phyloP scores from a whole-genome alignment of 2,113 vertebrate genomes.

The Ia io region DNA sequence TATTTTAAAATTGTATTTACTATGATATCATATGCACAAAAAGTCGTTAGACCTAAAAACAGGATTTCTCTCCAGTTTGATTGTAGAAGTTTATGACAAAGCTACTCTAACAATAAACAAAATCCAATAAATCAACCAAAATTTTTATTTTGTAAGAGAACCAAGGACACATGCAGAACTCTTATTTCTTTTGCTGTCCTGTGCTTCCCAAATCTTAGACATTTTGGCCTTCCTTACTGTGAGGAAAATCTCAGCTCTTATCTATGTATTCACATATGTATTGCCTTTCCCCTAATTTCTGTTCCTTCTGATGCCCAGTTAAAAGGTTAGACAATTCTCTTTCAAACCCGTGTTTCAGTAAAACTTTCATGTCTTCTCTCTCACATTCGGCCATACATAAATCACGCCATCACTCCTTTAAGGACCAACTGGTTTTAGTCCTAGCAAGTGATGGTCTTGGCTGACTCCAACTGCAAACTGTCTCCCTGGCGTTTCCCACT shows the following conservation, averaged over 20 bases:
- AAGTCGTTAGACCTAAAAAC: background rate
- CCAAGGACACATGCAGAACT: too few relatives aligned
- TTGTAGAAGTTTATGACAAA: background rate
- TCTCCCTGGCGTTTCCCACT: fast-evolving
- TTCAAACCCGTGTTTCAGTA: background rate
- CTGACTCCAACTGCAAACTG: too few relatives aligned
- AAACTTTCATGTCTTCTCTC: background rate
- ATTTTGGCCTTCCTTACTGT: background rate
- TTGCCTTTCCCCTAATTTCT: background rate
- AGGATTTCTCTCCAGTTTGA: background rate
- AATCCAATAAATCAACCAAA: background rate
- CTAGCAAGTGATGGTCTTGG: too few relatives aligned
- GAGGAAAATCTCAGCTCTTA: background rate
- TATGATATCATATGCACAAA: background rate
- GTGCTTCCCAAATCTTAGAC: background rate
- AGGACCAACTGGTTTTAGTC: background rate
- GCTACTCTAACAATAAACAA: background rate
- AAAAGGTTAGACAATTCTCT: background rate
- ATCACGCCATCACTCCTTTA: background rate
- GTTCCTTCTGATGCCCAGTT: background rate
- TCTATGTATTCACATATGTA: too few relatives aligned
- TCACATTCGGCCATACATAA: background rate
- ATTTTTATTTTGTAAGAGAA: background rate
- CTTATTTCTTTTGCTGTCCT: background rate
- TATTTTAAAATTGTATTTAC: background rate